Evolutionary conservation across 37 sponge, comb jelly and placozoan genomes (phyloP).

Genomic region (Ephydatia muelleri): DNA sequence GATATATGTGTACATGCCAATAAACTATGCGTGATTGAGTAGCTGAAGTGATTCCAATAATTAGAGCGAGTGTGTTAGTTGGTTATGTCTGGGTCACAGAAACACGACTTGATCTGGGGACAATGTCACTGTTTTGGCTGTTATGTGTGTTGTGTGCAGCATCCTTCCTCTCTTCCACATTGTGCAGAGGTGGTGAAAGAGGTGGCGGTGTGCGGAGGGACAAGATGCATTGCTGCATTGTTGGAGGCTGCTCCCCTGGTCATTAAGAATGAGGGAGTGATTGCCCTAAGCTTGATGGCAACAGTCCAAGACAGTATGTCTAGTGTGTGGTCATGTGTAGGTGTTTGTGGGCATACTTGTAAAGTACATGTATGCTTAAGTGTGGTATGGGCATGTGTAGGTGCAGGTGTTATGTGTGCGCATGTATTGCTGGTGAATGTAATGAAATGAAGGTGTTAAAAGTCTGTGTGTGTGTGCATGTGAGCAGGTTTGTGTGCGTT

Average conservation of each 20-base stretch:
- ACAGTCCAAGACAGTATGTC: constrained; percentile 16
- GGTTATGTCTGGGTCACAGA: too few species aligned
- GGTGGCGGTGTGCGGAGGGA: constrained; percentile 32
- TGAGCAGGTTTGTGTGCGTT: too few species aligned
- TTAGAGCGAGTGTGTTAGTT: too few species aligned
- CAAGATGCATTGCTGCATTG: constrained; percentile 44
- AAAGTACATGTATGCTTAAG: neutral
- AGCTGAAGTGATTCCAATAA: too few species aligned
- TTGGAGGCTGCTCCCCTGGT: constrained; percentile 44
- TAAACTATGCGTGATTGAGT: too few species aligned
- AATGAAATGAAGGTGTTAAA: too few species aligned
- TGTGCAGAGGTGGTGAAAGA: constrained; percentile 30
- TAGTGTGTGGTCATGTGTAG: too few species aligned
- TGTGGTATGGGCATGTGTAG: too few species aligned
- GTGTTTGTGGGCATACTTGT: constrained; percentile 19
- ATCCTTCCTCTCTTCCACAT: neutral
- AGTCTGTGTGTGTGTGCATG: too few species aligned
- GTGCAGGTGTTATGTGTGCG: too few species aligned
- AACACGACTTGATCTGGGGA: neutral
- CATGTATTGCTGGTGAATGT: too few species aligned
- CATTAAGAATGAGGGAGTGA: constrained; percentile 66
- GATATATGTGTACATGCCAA: too few species aligned
- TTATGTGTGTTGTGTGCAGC: neutral
- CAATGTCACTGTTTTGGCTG: neutral
- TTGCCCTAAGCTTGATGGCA: constrained; percentile 55